A percentile compares a stretch with the other conserved stretches of the same genome.
Conservation (phyloP, 1,140 invertebrate genomes). For the Trachymyrmex cornetzi region DNA sequence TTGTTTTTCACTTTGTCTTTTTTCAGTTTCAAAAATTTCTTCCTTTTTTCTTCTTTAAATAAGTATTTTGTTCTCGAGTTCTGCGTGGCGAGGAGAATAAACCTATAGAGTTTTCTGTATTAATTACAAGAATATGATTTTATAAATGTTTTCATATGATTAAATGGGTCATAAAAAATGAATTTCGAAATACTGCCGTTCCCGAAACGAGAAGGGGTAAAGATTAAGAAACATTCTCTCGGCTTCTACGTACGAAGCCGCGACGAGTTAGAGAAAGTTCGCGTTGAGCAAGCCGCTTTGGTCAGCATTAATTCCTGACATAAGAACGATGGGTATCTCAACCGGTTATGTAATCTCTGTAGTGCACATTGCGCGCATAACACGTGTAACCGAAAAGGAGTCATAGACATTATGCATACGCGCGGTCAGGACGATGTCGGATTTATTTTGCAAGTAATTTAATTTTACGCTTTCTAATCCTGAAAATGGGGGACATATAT, state of each 20-base stretch:
- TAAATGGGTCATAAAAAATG: not conserved
- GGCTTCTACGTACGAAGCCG: conserved; percentile 20
- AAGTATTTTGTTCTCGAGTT: not conserved
- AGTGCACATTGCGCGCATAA: conserved; percentile 52
- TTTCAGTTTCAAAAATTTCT: not conserved
- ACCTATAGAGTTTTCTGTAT: not conserved
- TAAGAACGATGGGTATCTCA: conserved; percentile 74
- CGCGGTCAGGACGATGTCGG: not conserved
- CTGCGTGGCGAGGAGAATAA: not conserved
- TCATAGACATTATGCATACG: not conserved
- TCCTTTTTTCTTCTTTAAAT: not conserved
- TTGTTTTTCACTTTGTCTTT: not conserved
- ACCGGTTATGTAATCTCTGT: conserved; percentile 68
- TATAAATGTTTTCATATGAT: not conserved
- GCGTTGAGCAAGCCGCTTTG: conserved; percentile 70
- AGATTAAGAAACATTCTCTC: not conserved
- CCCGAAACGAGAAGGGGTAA: not conserved
- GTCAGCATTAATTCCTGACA: conserved; percentile 77
- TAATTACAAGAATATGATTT: not conserved
- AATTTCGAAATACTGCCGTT: not conserved
- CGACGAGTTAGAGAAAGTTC: conserved; percentile 75
- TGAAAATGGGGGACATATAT: not conserved
- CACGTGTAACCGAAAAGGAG: conserved; percentile 40
- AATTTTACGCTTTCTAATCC: conserved; percentile 38
- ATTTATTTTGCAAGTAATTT: conserved; percentile 2